phyloP scores from a whole-genome alignment of 1,140 invertebrate species.

The Drosophila parabipectinata region DNA sequence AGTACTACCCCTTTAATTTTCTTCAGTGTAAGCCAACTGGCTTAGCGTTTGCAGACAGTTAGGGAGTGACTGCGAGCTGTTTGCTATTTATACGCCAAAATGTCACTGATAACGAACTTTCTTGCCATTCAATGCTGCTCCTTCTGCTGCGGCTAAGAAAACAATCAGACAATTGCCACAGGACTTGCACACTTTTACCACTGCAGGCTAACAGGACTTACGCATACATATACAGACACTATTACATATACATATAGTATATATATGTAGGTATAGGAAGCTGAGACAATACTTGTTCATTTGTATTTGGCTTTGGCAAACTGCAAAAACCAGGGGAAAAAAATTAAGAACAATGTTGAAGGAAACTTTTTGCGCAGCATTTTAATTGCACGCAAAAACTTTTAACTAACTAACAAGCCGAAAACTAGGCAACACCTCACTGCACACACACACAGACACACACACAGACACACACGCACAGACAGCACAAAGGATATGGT shows the following conservation, averaged over 20 bases:
- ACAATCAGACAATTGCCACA: constrained; percentile 80
- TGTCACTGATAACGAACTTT: constrained; percentile 79
- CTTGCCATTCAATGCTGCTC: constrained; percentile 53
- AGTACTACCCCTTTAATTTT: neutral
- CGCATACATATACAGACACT: constrained; percentile 14
- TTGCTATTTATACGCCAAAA: constrained; percentile 66
- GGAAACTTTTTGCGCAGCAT: constrained; percentile 80
- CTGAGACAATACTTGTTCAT: constrained; percentile 71
- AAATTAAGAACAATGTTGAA: constrained; percentile 78
- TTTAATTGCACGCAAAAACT: constrained; percentile 81
- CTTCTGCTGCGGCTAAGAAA: constrained; percentile 70
- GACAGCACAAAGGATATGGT: neutral
- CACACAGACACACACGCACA: constrained; percentile 26
- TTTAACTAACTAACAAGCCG: constrained; percentile 81
- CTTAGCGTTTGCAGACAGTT: constrained; percentile 7
- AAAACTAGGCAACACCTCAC: constrained; percentile 79
- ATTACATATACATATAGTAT: constrained; percentile 15
- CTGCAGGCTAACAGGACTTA: constrained; percentile 48
- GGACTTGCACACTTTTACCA: constrained; percentile 67
- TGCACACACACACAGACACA: constrained; percentile 57
- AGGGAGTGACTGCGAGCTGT: constrained; percentile 30
- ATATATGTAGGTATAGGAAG: constrained; percentile 7
- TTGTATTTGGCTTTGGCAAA: constrained; percentile 78
- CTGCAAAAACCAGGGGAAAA: constrained; percentile 66
- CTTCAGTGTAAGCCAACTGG: constrained; percentile 16